A percentile compares a stretch with the other conserved stretches of the same genome.
Evolutionary conservation across 2,113 vertebrate genomes (phyloP).

Genomic region (Stigmatopora argus): DNA sequence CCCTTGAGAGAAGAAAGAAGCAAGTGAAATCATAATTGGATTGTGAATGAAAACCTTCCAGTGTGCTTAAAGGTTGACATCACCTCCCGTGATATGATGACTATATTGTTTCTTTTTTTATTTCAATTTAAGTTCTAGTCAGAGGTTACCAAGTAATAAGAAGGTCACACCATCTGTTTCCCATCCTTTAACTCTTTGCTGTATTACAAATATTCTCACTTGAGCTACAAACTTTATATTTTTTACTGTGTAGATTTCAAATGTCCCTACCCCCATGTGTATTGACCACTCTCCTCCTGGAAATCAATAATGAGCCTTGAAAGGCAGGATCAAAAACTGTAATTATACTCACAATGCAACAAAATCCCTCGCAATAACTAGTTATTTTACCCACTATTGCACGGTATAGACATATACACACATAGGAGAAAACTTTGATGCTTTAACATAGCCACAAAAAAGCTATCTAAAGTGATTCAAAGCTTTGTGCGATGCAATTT

Average conservation of each 20-base stretch:
- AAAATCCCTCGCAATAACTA: constrained; percentile 62
- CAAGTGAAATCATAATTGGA: constrained; percentile 1
- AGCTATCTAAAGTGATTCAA: not conserved
- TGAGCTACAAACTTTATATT: constrained; percentile 58
- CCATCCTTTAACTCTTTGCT: constrained; percentile 51
- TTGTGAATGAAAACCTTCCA: not conserved
- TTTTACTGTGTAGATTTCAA: constrained; percentile 67
- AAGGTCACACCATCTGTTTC: constrained; percentile 33
- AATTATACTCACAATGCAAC: constrained; percentile 70
- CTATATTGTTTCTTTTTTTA: constrained; percentile 2
- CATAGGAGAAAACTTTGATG: not conserved
- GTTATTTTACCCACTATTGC: constrained; percentile 60
- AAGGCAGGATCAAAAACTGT: constrained; percentile 68
- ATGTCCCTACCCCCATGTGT: constrained; percentile 59
- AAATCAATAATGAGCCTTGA: constrained; percentile 70
- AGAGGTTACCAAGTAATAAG: constrained; percentile 22
- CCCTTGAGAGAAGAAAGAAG: constrained; percentile 6
- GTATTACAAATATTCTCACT: constrained; percentile 60
- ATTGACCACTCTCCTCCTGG: constrained; percentile 61
- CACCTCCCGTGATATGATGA: not conserved
- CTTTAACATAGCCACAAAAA: not conserved
- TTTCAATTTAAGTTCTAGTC: not conserved
- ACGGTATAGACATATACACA: not conserved
- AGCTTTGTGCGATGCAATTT: not conserved
- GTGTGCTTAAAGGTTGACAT: constrained; percentile 14